Conservation (phyloP, 2,113 vertebrate genomes). For the Notarius lentiginosus region DNA sequence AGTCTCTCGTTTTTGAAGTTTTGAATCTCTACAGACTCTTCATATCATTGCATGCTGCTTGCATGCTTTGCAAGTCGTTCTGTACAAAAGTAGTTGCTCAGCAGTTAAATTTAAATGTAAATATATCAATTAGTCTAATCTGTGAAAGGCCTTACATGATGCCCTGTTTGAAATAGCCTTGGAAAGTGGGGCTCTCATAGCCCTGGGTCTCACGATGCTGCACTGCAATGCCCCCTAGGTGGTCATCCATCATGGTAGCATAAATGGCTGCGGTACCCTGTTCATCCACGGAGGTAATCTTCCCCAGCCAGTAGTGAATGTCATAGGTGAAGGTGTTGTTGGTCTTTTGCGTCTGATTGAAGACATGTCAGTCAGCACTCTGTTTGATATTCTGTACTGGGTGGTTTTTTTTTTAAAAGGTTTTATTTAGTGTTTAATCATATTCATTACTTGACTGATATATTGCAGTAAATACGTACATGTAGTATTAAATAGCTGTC, state of each 20-base stretch:
- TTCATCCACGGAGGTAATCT: conserved; percentile 76
- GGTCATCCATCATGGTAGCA: conserved; percentile 79
- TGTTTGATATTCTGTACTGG: not conserved
- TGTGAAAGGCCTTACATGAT: conserved; percentile 71
- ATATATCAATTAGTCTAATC: not conserved
- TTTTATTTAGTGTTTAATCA: not conserved
- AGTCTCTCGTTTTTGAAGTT: not conserved
- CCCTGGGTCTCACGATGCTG: conserved; percentile 83
- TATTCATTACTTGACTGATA: not conserved
- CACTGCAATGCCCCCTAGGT: conserved; percentile 75
- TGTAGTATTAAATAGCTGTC: conserved; percentile 82
- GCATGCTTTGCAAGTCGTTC: not conserved
- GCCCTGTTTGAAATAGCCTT: conserved; percentile 82
- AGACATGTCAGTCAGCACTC: not conserved
- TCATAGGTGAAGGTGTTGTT: conserved; percentile 74
- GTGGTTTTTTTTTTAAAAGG: too few species aligned
- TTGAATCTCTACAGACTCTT: not conserved
- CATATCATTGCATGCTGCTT: not conserved
- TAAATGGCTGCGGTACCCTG: conserved; percentile 83
- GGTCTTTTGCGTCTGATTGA: conserved; percentile 75
- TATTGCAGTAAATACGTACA: conserved; percentile 66
- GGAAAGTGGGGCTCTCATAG: conserved; percentile 78
- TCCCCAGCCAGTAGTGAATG: conserved; percentile 86
- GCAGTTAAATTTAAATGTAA: not conserved
- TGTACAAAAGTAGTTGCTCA: not conserved